Conservation (phyloP, 1,140 invertebrate species). For the Aradophagus sp. region DNA sequence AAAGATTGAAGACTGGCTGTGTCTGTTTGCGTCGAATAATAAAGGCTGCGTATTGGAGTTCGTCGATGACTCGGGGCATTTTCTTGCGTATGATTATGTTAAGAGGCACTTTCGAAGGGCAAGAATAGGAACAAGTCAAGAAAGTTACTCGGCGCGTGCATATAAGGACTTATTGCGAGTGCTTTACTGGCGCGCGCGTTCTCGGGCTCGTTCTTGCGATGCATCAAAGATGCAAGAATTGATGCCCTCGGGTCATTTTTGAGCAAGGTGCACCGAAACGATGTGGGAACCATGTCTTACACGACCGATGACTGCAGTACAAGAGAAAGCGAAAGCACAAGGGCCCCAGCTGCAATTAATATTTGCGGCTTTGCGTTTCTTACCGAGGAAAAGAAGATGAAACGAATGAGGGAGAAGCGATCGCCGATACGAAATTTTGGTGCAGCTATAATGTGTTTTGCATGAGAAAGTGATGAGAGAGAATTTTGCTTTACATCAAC, state of each 20-base stretch:
- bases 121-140: slow-evolving; percentile 55
- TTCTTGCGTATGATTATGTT: slow-evolving; percentile 39
- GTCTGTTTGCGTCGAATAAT: no score
- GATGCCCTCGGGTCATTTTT: slow-evolving; percentile 55
- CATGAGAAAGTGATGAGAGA: slow-evolving; percentile 15
- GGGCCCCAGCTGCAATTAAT: slow-evolving; percentile 34
- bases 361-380: slow-evolving; percentile 19
- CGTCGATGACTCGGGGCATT: slow-evolving; percentile 47
- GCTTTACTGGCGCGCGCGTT: slow-evolving; percentile 27
- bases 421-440: slow-evolving; percentile 10
- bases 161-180: slow-evolving; percentile 51
- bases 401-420: slow-evolving; percentile 6
- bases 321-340: slow-evolving; percentile 34
- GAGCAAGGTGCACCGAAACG: slow-evolving; percentile 49
- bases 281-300: slow-evolving; percentile 60
- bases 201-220: slow-evolving; percentile 20
- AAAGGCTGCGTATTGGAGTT: no score
- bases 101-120: slow-evolving; percentile 29
- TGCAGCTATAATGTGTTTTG: slow-evolving; percentile 12
- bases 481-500: slow-evolving; percentile 28
- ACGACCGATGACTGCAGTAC: slow-evolving; percentile 24
- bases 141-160: slow-evolving; percentile 49
- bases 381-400: slow-evolving; percentile 16
- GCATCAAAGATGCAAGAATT: slow-evolving; percentile 59
- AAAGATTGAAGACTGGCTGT: no score